Evolutionary conservation across 2,113 vertebrate species (phyloP).

Genomic region (Corythaeola cristata): DNA sequence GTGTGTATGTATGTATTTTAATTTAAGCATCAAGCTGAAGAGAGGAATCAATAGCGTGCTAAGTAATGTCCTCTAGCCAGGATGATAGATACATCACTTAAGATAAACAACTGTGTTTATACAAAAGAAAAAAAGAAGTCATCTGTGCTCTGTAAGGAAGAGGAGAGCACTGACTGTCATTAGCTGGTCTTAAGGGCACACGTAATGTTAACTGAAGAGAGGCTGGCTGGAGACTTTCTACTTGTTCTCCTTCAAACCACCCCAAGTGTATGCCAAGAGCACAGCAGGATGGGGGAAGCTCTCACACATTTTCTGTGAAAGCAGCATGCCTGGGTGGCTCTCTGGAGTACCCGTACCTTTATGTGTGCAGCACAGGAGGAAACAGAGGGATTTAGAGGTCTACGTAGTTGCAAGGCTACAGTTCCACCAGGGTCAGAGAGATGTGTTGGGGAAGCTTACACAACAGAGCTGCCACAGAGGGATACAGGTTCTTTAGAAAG

Average conservation of each 20-base stretch:
- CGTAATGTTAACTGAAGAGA: fast-evolving
- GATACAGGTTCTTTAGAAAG: not conserved
- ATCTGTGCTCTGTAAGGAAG: not conserved
- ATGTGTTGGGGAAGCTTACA: not conserved
- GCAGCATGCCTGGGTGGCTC: too few relatives aligned
- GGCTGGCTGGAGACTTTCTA: not conserved
- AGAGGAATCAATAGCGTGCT: not conserved
- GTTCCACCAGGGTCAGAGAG: not conserved
- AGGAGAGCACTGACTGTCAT: not conserved
- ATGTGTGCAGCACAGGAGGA: not conserved
- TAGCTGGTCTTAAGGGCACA: not conserved
- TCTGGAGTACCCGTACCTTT: not conserved
- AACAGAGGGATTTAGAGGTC: not conserved
- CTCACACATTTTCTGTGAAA: not conserved
- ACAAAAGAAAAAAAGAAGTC: not conserved
- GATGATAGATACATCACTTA: not conserved
- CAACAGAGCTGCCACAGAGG: not conserved
- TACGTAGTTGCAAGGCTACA: not conserved
- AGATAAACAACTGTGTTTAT: not conserved
- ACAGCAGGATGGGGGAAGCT: not conserved
- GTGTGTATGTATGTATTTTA: not conserved
- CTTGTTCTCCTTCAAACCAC: not conserved
- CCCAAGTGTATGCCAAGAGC: not conserved
- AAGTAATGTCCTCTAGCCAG: not conserved
- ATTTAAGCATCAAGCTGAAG: not conserved